Evolutionary conservation across 2,888 invertebrate species (phyloP).

Genomic region (Oxystoma pomonae): DNA sequence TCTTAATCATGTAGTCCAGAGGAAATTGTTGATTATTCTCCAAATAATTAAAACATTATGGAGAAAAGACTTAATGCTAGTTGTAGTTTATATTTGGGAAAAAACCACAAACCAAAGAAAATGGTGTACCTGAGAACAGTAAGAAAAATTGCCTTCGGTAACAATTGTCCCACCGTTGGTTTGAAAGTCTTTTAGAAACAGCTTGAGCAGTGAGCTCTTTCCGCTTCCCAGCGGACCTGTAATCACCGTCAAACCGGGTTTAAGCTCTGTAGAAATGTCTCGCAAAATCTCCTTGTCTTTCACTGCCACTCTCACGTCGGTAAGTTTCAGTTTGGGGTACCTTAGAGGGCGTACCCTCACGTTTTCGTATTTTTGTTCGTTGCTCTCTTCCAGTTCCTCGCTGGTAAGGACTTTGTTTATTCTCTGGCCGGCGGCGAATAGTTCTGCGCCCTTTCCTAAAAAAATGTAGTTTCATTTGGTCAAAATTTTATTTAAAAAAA

Average conservation of each 20-base stretch:
- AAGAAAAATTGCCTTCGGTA: constrained; percentile 52
- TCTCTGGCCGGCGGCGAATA: constrained; percentile 29
- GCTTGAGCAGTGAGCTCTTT: constrained; percentile 51
- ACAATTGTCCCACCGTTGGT: constrained; percentile 47
- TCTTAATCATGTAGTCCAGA: too few relatives aligned
- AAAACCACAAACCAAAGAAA: too few relatives aligned
- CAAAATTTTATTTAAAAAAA: too few relatives aligned
- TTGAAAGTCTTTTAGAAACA: constrained; percentile 44
- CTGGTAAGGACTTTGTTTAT: constrained; percentile 41
- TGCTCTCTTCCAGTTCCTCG: constrained; percentile 48
- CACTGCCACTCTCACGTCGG: constrained; percentile 30
- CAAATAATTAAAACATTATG: too few relatives aligned
- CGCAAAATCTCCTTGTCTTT: constrained; percentile 41
- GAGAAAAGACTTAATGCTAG: too few relatives aligned
- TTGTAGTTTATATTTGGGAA: too few relatives aligned
- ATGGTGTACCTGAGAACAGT: constrained; percentile 62
- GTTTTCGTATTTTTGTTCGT: constrained; percentile 30
- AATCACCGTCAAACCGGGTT: constrained; percentile 50
- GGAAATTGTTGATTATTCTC: too few relatives aligned
- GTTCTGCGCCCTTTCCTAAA: constrained; percentile 26
- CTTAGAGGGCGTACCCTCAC: constrained; percentile 14
- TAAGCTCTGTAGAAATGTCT: constrained; percentile 47
- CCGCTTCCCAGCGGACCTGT: constrained; percentile 66
- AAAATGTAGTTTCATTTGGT: neutral
- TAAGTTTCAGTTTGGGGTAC: constrained; percentile 30